These are phyloP conservation scores for Synodontis membranacea DNA, from an alignment of 2,113 vertebrate genomes.

Conservation along the genomic window DNA sequence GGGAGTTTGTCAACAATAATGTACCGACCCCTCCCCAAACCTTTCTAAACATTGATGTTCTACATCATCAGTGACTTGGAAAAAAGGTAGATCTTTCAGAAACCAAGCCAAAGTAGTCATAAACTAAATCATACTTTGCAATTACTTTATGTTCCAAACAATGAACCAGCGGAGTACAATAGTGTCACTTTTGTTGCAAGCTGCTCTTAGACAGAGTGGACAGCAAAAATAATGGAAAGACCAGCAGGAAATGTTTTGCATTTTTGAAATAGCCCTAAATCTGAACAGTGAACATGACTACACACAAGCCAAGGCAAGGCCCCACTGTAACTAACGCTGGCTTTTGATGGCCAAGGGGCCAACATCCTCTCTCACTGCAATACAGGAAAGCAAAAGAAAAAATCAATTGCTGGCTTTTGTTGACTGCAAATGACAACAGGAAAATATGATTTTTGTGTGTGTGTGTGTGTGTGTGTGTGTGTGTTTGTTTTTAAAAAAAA, in stretches of 20 bases:
- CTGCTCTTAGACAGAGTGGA: neutral
- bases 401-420: neutral
- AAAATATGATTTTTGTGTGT: too few species aligned
- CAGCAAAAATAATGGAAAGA: neutral
- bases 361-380: neutral
- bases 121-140: neutral
- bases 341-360: neutral
- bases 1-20: neutral
- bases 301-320: neutral
- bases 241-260: conserved; percentile 7
- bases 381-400: neutral
- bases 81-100: neutral
- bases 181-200: conserved; percentile 3
- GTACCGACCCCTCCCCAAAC: conserved; percentile 23
- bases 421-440: neutral
- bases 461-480: too few species aligned
- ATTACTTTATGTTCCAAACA: conserved; percentile 25
- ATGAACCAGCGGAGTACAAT: neutral
- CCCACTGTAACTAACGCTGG: neutral
- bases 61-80: conserved; percentile 12
- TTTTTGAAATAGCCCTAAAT: conserved; percentile 1
- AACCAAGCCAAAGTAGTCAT: conserved; percentile 23
- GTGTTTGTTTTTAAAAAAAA: too few species aligned
- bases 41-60: conserved; percentile 10
- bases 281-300: conserved; percentile 14